These are phyloP conservation scores for Solenopsis invicta DNA, from an alignment of 1,140 invertebrate genomes.

Conservation along the genomic window DNA sequence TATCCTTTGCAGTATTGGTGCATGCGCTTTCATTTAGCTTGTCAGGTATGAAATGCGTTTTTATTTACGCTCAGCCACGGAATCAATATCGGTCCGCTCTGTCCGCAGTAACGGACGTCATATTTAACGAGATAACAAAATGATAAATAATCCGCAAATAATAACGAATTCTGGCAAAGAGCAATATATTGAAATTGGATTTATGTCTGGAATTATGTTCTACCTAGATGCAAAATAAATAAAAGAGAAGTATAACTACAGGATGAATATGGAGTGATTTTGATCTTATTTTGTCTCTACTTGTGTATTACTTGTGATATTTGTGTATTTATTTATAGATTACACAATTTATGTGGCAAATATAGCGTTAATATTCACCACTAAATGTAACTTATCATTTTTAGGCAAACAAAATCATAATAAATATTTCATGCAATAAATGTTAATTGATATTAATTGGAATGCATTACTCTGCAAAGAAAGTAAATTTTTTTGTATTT, in stretches of 20 bases:
- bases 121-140: constrained; percentile 18
- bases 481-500: neutral
- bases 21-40: constrained; percentile 13
- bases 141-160: neutral
- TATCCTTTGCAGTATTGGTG: neutral
- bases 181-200: neutral
- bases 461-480: neutral
- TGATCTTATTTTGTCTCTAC: neutral
- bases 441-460: neutral
- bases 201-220: neutral
- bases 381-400: neutral
- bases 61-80: constrained; percentile 8
- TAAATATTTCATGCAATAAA: neutral
- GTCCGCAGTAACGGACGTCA: neutral
- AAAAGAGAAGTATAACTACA: neutral
- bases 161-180: neutral
- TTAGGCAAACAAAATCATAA: neutral
- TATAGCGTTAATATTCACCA: neutral
- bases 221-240: neutral
- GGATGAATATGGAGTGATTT: neutral
- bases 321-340: neutral
- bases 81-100: constrained; percentile 1
- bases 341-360: neutral
- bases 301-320: too few species aligned
- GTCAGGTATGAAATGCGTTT: constrained; percentile 11